Evolutionary conservation across 2,888 invertebrate species (phyloP), one percentile per base, ranked within the genome.

Genomic region (Sesia apiformis): DNA sequence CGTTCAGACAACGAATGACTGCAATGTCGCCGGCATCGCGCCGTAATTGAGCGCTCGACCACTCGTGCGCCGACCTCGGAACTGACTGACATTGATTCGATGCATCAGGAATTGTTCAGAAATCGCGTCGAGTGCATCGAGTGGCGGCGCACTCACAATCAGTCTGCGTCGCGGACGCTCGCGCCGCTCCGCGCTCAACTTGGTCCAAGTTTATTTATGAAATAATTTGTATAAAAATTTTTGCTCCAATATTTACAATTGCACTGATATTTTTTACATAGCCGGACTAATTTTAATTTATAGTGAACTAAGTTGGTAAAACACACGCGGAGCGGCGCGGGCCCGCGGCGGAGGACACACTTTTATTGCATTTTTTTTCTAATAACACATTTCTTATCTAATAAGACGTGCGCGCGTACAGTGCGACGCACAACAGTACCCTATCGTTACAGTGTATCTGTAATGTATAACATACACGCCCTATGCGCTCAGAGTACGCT

Each of bases 151-250:
- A 6, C 39, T 6, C 6, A 8, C 52, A 38, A 39, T 7, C 52
- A 52, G 38, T 38, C 63, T 61, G 57, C 53, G 58, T 49, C 57
- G 62, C 65, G 58, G 61, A 60, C 6, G 56, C 65, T 61, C 61
- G 59, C 64, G 70, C 67, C 72, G 63, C 69, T 62, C 72, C 69
- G 60, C 72, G 60, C 64, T 63, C 77, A 70, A 79, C 82, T 79
- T 76, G 75, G 80, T 81, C 84, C 79, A 75, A 79, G 78, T 83
- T 81, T 77, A 78, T 75, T 78, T 83, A 82, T 72, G 80, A 83
- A 84, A 81, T 81, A 84, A 81, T 86, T 84, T 84, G 81, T 87
- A 87, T 85, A 85, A 86, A 87, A 88, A 85, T 85, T 86, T 87
- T 81, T 83, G 75, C 79, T 83, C 83, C 78, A 84, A 86, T 88